Conservation (phyloP, 1,140 invertebrate genomes). For the Bombus affinis region DNA sequence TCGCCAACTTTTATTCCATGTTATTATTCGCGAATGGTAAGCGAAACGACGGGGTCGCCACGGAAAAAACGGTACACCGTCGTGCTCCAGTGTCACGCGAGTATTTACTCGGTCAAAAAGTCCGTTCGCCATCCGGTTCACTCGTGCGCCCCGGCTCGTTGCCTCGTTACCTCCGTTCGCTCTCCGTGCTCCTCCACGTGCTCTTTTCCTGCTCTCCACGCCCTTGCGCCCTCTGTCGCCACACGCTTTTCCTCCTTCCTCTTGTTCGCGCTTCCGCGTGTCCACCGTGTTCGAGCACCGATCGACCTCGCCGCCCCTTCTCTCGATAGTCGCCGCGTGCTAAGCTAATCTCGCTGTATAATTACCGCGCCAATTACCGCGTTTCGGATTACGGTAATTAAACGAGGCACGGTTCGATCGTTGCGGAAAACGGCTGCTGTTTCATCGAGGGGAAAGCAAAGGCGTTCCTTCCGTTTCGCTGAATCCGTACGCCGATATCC, state of each 20-base stretch:
- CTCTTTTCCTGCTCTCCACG: background rate
- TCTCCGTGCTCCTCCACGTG: too few relatives aligned
- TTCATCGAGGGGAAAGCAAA: background rate
- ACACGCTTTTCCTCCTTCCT: background rate
- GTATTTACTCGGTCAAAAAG: constrained; percentile 65
- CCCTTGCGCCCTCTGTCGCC: background rate
- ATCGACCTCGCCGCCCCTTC: too few relatives aligned
- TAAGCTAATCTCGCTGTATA: too few relatives aligned
- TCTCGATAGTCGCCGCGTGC: constrained; percentile 1
- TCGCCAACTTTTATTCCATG: constrained; percentile 38
- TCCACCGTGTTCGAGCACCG: background rate
- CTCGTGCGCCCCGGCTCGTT: constrained; percentile 56
- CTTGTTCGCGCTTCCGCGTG: constrained; percentile 32
- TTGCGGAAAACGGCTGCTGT: background rate
- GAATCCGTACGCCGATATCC: too few relatives aligned
- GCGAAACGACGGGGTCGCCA: constrained; percentile 9
- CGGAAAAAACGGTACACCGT: constrained; percentile 55
- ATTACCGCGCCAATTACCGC: background rate
- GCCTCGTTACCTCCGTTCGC: background rate
- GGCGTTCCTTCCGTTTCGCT: too few relatives aligned
- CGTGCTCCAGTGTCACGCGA: constrained; percentile 55
- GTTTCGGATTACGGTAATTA: constrained; percentile 5
- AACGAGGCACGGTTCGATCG: background rate
- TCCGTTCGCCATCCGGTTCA: constrained; percentile 70
- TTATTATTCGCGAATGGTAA: constrained; percentile 50